Evolutionary conservation across 35 echinoderm and acorn worm genomes (phyloP).

Genomic region (Lytechinus pictus): DNA sequence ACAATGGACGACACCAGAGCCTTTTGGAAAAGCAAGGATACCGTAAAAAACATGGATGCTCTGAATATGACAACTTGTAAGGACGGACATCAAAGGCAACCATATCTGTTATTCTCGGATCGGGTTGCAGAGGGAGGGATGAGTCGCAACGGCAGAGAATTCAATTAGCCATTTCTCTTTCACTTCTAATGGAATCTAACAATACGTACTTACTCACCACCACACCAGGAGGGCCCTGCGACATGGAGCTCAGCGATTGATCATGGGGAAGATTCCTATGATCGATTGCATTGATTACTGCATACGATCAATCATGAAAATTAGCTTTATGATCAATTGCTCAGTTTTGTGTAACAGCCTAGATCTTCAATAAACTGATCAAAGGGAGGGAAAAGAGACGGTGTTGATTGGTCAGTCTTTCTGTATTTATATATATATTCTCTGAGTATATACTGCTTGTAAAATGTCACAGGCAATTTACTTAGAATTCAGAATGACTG

Average conservation of each 20-base stretch:
- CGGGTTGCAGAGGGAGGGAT: not conserved
- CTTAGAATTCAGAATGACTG: too few species aligned
- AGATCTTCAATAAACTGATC: not conserved
- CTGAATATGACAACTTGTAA: not conserved
- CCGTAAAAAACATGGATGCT: not conserved
- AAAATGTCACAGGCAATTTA: too few species aligned
- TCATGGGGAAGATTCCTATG: too few species aligned
- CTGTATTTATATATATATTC: too few species aligned
- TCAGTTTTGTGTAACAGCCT: too few species aligned
- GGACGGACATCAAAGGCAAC: not conserved
- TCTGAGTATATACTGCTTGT: too few species aligned
- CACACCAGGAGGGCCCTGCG: too few species aligned
- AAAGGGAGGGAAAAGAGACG: not conserved
- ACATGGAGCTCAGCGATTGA: too few species aligned
- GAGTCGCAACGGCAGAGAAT: not conserved
- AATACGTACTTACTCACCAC: not conserved
- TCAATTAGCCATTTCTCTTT: conserved; percentile 5
- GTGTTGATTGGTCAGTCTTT: not conserved
- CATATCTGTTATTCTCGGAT: not conserved
- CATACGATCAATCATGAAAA: too few species aligned
- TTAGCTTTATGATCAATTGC: too few species aligned
- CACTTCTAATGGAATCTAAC: not conserved
- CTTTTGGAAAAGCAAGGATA: not conserved
- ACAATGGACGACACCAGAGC: not conserved
- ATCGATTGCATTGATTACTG: too few species aligned